Evolutionary conservation across 2,888 invertebrate genomes (phyloP).

Genomic region (Dugesia japonica): DNA sequence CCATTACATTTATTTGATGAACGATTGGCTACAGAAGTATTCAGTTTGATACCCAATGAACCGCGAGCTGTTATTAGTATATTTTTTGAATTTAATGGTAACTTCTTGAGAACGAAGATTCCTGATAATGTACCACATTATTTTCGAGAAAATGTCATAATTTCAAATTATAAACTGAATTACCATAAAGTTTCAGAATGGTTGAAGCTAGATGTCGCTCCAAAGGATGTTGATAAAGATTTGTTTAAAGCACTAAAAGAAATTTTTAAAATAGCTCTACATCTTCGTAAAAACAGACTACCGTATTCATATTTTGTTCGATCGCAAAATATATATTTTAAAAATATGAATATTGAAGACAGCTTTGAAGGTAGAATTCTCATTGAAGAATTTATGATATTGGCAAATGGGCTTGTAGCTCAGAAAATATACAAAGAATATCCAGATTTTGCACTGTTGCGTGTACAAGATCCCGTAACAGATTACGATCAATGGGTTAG

Average conservation of each 20-base stretch:
- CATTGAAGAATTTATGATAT: neutral
- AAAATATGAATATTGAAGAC: neutral
- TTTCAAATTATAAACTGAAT: neutral
- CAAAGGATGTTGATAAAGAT: neutral
- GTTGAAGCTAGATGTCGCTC: neutral
- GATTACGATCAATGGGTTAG: neutral
- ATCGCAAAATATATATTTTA: neutral
- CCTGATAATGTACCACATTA: neutral
- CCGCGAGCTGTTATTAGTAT: conserved; percentile 5
- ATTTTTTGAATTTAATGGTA: neutral
- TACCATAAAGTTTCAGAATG: neutral
- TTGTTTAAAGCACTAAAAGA: neutral
- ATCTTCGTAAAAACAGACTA: neutral
- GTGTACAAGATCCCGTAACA: neutral
- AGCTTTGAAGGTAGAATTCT: neutral
- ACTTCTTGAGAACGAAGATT: too few species aligned
- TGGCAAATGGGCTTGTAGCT: neutral
- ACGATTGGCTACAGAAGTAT: neutral
- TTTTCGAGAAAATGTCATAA: neutral
- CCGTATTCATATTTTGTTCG: neutral
- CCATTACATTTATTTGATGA: neutral
- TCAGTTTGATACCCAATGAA: neutral
- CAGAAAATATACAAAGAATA: neutral
- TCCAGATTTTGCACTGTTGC: neutral
- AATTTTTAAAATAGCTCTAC: neutral